Conservation (phyloP, 2,888 invertebrate genomes). For the Diadegma fenestrale region DNA sequence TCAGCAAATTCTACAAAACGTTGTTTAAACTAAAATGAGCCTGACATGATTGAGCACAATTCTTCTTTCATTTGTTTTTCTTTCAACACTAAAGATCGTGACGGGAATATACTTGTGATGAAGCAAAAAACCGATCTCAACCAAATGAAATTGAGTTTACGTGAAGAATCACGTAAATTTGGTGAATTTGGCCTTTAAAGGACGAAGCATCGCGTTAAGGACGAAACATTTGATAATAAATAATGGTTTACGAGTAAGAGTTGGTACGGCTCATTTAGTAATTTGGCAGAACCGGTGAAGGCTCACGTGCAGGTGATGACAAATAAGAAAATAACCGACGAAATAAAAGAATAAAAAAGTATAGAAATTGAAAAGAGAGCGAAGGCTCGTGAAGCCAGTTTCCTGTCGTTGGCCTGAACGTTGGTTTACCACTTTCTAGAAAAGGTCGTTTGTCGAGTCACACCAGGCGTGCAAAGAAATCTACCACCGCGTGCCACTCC, state of each 20-base stretch:
- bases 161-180: neutral
- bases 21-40: no score
- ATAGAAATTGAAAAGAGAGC: slow-evolving; percentile 40
- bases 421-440: slow-evolving; percentile 53
- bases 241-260: neutral
- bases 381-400: slow-evolving; percentile 29
- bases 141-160: no score
- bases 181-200: neutral
- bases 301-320: neutral
- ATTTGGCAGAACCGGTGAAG: neutral
- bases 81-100: no score
- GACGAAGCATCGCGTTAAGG: neutral
- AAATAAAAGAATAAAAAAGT: neutral
- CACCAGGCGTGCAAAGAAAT: slow-evolving; percentile 52
- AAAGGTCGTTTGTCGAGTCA: slow-evolving; percentile 52
- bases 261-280: neutral
- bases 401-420: slow-evolving; percentile 37
- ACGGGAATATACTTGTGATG: no score
- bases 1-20: no score
- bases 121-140: no score
- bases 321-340: neutral
- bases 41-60: no score
- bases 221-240: neutral
- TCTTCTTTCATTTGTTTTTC: no score
- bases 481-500: slow-evolving; percentile 44